Percentiles rank a stretch among this genome's conserved stretches.
Evolutionary conservation across 2,113 vertebrate genomes (phyloP).

Genomic region (Hyla sarda): DNA sequence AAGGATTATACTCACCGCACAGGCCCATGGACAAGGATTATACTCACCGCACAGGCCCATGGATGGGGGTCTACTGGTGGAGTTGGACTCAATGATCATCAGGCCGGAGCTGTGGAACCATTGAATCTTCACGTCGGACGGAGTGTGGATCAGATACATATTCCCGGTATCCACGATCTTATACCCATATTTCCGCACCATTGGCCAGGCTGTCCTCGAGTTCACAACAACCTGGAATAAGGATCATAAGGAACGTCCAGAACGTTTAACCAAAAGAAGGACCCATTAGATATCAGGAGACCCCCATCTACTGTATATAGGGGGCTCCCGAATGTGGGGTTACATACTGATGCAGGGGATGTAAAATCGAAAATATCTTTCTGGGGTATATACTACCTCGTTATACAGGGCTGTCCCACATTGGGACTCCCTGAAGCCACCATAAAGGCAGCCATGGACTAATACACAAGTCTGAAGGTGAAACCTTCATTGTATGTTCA

Average conservation of each 20-base stretch:
- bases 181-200: conserved; percentile 89
- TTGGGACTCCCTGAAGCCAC: no score
- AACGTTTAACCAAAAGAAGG: not conserved
- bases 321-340: no score
- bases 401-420: no score
- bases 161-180: conserved; percentile 92
- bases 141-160: conserved; percentile 89
- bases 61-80: conserved; percentile 73
- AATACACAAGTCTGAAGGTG: not conserved
- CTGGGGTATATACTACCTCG: no score
- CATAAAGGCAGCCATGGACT: not conserved
- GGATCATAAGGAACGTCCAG: not conserved
- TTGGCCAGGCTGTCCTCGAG: conserved; percentile 84
- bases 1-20: no score
- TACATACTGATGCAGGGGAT: no score
- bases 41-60: conserved; percentile 86
- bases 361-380: no score
- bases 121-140: conserved; percentile 85
- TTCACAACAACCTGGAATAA: conserved; percentile 83
- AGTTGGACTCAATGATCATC: conserved; percentile 89
- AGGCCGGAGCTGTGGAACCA: conserved; percentile 95
- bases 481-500: no score
- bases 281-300: not conserved
- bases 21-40: not conserved
- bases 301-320: no score